A percentile compares a stretch with the other conserved stretches of the same genome.
These are phyloP conservation scores for Oreotrochilus melanogaster DNA, from an alignment of 2,113 vertebrate genomes.

Conservation along the genomic window DNA sequence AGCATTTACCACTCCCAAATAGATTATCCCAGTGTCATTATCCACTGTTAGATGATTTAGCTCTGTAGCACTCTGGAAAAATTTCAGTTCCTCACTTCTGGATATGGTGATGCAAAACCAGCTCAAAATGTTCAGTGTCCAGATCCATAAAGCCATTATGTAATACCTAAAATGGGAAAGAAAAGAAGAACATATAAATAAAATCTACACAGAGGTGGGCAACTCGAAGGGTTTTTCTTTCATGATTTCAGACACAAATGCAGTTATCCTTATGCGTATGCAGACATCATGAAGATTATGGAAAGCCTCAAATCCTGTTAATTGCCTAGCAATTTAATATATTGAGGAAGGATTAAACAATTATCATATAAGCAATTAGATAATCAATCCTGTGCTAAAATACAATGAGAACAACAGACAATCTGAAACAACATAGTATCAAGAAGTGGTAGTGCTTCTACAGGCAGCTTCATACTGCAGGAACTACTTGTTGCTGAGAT, in stretches of 20 bases:
- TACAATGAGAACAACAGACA: background rate
- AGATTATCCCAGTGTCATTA: constrained; percentile 83
- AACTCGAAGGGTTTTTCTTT: background rate
- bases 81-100: constrained; percentile 59
- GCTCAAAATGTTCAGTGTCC: constrained; percentile 67
- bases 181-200: background rate
- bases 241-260: background rate
- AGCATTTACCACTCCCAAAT: constrained; percentile 89
- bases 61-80: constrained; percentile 74
- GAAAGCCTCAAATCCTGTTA: background rate
- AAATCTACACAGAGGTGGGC: background rate
- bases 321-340: background rate
- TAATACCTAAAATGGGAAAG: constrained; percentile 42
- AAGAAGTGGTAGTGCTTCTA: background rate
- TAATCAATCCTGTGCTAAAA: background rate
- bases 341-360: background rate
- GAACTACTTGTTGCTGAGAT: background rate
- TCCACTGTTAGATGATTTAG: constrained; percentile 90
- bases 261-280: background rate
- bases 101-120: constrained; percentile 31
- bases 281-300: background rate
- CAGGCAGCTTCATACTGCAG: background rate
- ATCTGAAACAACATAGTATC: background rate
- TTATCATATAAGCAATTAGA: constrained; percentile 2
- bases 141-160: constrained; percentile 78